Conservation (phyloP, 2,113 vertebrate species). For the Gnathonemus longibarbis region DNA sequence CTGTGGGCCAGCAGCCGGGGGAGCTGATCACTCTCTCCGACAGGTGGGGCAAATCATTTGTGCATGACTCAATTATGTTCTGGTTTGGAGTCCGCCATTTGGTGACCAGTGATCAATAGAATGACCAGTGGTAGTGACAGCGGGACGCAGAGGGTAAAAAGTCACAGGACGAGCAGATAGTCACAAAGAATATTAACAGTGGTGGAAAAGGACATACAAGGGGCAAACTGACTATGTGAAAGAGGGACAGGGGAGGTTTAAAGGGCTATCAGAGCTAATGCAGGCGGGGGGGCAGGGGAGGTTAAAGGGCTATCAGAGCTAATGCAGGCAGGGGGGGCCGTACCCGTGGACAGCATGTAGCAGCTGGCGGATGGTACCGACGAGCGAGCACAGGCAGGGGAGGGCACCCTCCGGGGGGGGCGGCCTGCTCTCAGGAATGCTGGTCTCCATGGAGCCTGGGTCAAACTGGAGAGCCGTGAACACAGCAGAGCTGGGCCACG, state of each 20-base stretch:
- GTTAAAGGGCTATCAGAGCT: not conserved
- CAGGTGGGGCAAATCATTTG: not conserved
- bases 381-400: conserved; percentile 69
- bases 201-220: not conserved
- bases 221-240: not conserved
- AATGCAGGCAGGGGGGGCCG: not conserved
- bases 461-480: conserved; percentile 59
- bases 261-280: not conserved
- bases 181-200: not conserved
- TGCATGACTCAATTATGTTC: not conserved
- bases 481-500: conserved; percentile 48
- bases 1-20: too few relatives aligned
- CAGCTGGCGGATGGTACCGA: conserved; percentile 69
- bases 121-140: not conserved
- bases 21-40: too few relatives aligned
- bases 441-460: conserved; percentile 40
- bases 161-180: not conserved
- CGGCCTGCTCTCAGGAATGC: conserved; percentile 40
- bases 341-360: conserved; percentile 75
- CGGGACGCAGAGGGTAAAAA: not conserved
- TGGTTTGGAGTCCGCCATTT: not conserved
- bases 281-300: not conserved
- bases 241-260: not conserved
- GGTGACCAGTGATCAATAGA: not conserved
- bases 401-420: conserved; percentile 70